phyloP scores from a whole-genome alignment of 2,888 invertebrate species.

The Amphiduros pacificus region DNA sequence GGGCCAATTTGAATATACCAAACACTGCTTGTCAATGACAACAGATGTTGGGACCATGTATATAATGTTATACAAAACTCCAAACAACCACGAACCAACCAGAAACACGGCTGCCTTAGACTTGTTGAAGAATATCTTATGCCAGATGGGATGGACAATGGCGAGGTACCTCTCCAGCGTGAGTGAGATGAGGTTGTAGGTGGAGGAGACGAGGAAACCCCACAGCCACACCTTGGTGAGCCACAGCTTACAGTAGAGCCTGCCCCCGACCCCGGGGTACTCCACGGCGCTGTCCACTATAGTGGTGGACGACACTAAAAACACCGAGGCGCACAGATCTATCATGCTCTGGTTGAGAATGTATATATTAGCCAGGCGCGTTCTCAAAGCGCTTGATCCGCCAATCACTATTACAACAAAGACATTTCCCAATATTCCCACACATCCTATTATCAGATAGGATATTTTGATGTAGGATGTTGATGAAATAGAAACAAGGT shows the following conservation, averaged over 20 bases:
- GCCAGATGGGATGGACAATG: constrained; percentile 26
- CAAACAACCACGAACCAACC: constrained; percentile 14
- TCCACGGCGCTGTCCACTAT: too few relatives aligned
- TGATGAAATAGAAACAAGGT: too few relatives aligned
- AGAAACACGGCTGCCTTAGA: constrained; percentile 8
- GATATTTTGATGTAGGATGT: too few relatives aligned
- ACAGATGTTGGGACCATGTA: constrained; percentile 16
- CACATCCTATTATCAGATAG: constrained; percentile 20
- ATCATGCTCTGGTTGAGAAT: constrained; percentile 25
- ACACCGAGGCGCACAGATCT: constrained; percentile 17
- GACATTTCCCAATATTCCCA: constrained; percentile 27
- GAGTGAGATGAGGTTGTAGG: constrained; percentile 22
- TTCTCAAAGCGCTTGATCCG: constrained; percentile 8
- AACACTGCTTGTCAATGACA: constrained; percentile 19
- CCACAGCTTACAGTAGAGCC: constrained; percentile 24
- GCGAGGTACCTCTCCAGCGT: constrained; percentile 25
- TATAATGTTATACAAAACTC: constrained; percentile 4
- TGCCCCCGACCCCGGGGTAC: constrained; percentile 3
- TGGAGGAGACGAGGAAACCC: constrained; percentile 23
- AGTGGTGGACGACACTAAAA: constrained; percentile 16
- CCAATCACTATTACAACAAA: constrained; percentile 23
- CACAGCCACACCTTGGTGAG: constrained; percentile 24
- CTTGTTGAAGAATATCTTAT: constrained; percentile 22
- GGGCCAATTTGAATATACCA: constrained; percentile 19
- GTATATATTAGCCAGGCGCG: constrained; percentile 20